Conservation (phyloP, 2,888 invertebrate genomes). For the Melikaiella ostensackeni region DNA sequence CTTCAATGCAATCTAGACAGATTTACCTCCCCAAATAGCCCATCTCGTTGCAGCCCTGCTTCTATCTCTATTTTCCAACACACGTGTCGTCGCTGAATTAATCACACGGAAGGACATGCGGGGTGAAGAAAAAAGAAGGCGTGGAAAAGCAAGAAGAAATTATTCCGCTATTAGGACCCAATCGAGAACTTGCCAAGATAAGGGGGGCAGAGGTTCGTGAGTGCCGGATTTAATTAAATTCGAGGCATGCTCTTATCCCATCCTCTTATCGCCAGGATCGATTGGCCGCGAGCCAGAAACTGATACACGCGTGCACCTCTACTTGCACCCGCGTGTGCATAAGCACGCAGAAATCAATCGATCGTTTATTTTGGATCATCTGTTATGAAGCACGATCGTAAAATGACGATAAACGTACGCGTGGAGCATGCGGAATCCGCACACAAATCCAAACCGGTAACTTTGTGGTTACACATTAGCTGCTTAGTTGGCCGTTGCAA, state of each 20-base stretch:
- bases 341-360: constrained; percentile 36
- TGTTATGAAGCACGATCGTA: constrained; percentile 36
- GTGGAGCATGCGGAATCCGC: not conserved
- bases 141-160: constrained; percentile 40
- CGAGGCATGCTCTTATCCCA: constrained; percentile 54
- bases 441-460: constrained; percentile 14
- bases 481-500: constrained; percentile 16
- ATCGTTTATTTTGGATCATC: constrained; percentile 41
- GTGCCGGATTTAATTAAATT: constrained; percentile 62
- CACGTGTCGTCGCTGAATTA: not conserved
- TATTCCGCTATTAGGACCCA: constrained; percentile 26
- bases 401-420: constrained; percentile 36
- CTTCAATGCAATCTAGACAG: constrained; percentile 1
- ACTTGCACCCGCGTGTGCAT: constrained; percentile 33
- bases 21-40: not conserved
- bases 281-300: constrained; percentile 56
- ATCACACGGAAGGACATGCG: not conserved
- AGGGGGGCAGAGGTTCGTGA: constrained; percentile 8
- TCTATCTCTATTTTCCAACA: constrained; percentile 10
- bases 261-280: constrained; percentile 55
- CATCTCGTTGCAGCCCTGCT: not conserved
- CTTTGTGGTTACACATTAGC: constrained; percentile 34
- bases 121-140: not conserved
- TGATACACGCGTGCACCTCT: constrained; percentile 31
- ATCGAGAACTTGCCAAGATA: constrained; percentile 32